phyloP scores from a whole-genome alignment of 2,888 invertebrate species.

The Blastobasis adustella region DNA sequence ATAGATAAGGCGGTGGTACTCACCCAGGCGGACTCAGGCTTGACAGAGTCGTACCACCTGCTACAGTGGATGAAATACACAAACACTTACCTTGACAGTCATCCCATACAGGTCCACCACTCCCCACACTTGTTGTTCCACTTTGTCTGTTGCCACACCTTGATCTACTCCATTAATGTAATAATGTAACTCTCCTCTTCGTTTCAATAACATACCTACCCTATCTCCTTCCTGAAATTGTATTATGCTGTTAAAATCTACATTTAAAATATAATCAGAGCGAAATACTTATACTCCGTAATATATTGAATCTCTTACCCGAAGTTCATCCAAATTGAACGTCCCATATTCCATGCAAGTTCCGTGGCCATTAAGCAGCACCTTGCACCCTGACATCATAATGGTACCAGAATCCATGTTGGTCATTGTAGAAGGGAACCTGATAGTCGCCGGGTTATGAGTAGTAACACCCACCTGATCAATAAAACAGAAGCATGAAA shows the following conservation, averaged over 20 bases:
- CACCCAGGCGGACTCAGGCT: too few relatives aligned
- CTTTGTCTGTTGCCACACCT: constrained; percentile 90
- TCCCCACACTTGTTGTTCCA: constrained; percentile 90
- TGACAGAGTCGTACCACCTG: too few relatives aligned
- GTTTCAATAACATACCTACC: constrained; percentile 92
- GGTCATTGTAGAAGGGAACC: constrained; percentile 98
- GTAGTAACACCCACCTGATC: constrained; percentile 90
- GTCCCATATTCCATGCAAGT: constrained; percentile 92
- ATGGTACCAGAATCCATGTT: constrained; percentile 94
- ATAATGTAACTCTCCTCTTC: constrained; percentile 90
- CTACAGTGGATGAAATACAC: too few relatives aligned
- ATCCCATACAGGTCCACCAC: constrained; percentile 96
- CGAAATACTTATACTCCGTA: not conserved
- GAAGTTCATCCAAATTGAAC: constrained; percentile 93
- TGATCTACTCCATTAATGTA: constrained; percentile 95
- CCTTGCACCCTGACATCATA: constrained; percentile 98
- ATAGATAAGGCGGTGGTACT: too few relatives aligned
- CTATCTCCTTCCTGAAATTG: constrained; percentile 87
- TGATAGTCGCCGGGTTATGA: constrained; percentile 90
- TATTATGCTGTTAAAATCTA: constrained; percentile 8
- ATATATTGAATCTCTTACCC: constrained; percentile 64
- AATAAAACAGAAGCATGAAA: not conserved
- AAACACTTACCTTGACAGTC: constrained; percentile 78
- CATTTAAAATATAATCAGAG: not conserved
- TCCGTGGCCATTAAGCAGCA: constrained; percentile 96